Evolutionary conservation across 2,113 vertebrate species (phyloP), one percentile per base, ranked within the genome.

Genomic region (Butorides virescens): DNA sequence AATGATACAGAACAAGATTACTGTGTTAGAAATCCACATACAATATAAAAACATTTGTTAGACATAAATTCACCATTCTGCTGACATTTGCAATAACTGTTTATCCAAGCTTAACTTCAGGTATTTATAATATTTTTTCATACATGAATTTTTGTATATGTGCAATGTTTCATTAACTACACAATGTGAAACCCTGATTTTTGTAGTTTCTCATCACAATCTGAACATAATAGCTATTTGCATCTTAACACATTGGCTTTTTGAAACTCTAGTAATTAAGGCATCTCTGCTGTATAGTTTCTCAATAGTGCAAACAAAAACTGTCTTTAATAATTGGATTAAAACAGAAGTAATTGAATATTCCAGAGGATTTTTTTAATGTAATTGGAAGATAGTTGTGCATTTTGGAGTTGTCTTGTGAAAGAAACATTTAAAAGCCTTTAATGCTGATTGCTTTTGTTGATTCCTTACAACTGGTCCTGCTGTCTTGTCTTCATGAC

Each of bases 201-300:
- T 71, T 86, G 70, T 81, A 91, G 53, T 86, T 95, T 96, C 92
- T 81, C 86, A 94, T 88, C 91, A 97, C 94, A 90, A 98, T 97
- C 90, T 80, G 86, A 88, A 93, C 88, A 92, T 95, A 97, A 95
- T 82, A 97, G 77, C 90, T 98, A 97, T 82, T 61, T 94, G 91
- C 96, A 96, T 96, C 55, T 96, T 95, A 96, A 96, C 44, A 97
- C 47, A 96, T 96, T 98, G 97, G 97, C 96, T 98, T 98, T 77
- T 92, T 87, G 29, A 97, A 97, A 96, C 66, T 92, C 97, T 97
- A 98, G 92, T 96, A 97, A 97, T 98, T 98, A 98, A 98, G 98
- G 98, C 98, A 98, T 97, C 97, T 96, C 92, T 96, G 76, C 90
- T 97, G 86, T 97, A 97, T 88, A 96, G 90, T 97, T 97, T 98